Conservation (phyloP, 2,888 invertebrate species). For the Carcina quercana region DNA sequence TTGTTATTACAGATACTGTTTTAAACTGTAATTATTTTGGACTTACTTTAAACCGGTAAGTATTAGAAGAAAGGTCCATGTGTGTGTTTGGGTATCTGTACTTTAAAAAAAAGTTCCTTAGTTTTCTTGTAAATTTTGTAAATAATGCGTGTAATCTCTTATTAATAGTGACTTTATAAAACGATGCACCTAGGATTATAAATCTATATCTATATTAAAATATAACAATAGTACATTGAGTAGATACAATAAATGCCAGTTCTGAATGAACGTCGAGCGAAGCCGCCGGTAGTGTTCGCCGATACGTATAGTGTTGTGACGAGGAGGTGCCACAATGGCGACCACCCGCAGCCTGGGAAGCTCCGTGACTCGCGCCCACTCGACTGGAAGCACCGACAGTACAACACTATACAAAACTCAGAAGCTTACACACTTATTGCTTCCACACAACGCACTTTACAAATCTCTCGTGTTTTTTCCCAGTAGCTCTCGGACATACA, state of each 20-base stretch:
- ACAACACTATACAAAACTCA: slow-evolving; percentile 26
- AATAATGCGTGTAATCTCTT: too few species aligned
- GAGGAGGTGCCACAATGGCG: slow-evolving; percentile 41
- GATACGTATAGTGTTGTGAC: slow-evolving; percentile 57
- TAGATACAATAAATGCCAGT: neutral
- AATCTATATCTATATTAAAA: neutral
- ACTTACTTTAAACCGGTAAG: too few species aligned
- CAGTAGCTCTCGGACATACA: slow-evolving; percentile 42
- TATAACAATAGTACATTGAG: neutral
- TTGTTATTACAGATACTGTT: too few species aligned
- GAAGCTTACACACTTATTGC: slow-evolving; percentile 33
- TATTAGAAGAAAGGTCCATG: too few species aligned
- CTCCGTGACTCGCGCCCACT: slow-evolving; percentile 35
- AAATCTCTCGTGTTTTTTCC: slow-evolving; percentile 14
- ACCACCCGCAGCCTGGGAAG: slow-evolving; percentile 55
- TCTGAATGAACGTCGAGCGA: slow-evolving; percentile 4
- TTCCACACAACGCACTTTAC: slow-evolving; percentile 27
- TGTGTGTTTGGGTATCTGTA: too few species aligned
- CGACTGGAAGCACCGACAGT: slow-evolving; percentile 43
- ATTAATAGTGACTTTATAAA: too few species aligned
- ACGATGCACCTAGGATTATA: too few species aligned
- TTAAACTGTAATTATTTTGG: too few species aligned
- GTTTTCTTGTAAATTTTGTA: too few species aligned
- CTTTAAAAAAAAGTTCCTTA: too few species aligned
- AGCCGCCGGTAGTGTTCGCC: slow-evolving; percentile 26